Conservation (phyloP, 2,888 invertebrate genomes). For the Pemphredon lugubris region DNA sequence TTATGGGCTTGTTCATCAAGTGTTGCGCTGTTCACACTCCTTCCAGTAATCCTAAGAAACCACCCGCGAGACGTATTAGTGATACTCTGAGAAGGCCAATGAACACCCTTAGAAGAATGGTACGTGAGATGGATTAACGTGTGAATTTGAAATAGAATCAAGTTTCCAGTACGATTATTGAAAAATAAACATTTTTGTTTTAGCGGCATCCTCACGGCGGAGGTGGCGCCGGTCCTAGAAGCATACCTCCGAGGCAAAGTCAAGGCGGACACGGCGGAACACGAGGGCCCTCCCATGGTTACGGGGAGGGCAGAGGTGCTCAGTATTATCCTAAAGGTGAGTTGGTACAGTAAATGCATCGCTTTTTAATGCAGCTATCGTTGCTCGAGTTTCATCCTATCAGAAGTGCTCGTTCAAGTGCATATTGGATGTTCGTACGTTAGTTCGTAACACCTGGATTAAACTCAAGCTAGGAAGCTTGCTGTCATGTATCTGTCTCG, state of each 20-base stretch:
- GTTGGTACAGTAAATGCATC: not conserved
- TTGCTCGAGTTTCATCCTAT: constrained; percentile 63
- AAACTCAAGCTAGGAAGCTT: constrained; percentile 63
- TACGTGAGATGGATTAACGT: constrained; percentile 76
- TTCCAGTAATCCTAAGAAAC: constrained; percentile 98
- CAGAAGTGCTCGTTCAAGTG: constrained; percentile 36
- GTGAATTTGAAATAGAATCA: no score
- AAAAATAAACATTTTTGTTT: no score
- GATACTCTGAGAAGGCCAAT: constrained; percentile 95
- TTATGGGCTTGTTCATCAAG: constrained; percentile 99
- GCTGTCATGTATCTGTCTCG: constrained; percentile 46
- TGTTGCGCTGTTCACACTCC: constrained; percentile 99
- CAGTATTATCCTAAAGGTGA: constrained; percentile 89
- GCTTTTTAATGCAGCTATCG: constrained; percentile 40
- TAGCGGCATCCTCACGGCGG: constrained; percentile 82
- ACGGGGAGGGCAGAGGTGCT: constrained; percentile 86
- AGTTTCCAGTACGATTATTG: not conserved
- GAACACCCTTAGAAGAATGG: constrained; percentile 95
- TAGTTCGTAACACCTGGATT: constrained; percentile 34
- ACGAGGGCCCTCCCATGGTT: constrained; percentile 86
- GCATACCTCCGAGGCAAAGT: constrained; percentile 74
- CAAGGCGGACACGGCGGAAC: constrained; percentile 74
- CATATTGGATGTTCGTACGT: constrained; percentile 23
- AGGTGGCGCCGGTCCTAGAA: constrained; percentile 75
- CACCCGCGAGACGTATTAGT: constrained; percentile 95